Evolutionary conservation across 2,113 vertebrate genomes (phyloP).

Genomic region (Leptobrachium leishanense): DNA sequence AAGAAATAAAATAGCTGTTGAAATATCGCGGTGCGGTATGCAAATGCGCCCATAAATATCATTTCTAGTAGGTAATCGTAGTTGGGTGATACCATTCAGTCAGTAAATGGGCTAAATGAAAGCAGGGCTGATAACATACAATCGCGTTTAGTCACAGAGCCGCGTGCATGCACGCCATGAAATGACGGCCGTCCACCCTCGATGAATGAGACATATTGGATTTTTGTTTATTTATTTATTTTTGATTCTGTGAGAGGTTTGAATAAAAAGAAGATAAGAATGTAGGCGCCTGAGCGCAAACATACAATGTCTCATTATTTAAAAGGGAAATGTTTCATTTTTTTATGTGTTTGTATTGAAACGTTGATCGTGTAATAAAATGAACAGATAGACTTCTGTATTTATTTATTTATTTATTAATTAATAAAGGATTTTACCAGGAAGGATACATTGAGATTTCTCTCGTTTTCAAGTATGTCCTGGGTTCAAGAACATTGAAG

Average conservation of each 20-base stretch:
- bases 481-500: too few relatives aligned
- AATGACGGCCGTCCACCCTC: not conserved
- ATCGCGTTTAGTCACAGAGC: conserved; percentile 6
- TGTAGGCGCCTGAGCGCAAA: not conserved
- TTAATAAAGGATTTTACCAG: too few relatives aligned
- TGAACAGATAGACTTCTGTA: too few relatives aligned
- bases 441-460: too few relatives aligned
- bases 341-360: too few relatives aligned
- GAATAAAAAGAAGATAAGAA: not conserved
- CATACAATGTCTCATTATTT: too few relatives aligned
- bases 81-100: conserved; percentile 8
- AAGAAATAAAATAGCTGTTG: conserved; percentile 49
- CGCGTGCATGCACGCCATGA: not conserved
- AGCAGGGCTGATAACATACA: not conserved
- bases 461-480: too few relatives aligned
- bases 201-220: not conserved
- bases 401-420: too few relatives aligned
- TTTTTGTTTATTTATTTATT: not conserved
- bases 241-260: not conserved
- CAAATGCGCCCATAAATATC: conserved; percentile 33
- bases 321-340: too few relatives aligned
- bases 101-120: conserved; percentile 12
- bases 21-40: conserved; percentile 12
- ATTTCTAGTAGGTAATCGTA: conserved; percentile 19
- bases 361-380: too few relatives aligned